Evolutionary conservation across 2,888 invertebrate genomes (phyloP), one percentile per base, ranked within the genome.

Genomic region (Caenorhabditis imperialis): DNA sequence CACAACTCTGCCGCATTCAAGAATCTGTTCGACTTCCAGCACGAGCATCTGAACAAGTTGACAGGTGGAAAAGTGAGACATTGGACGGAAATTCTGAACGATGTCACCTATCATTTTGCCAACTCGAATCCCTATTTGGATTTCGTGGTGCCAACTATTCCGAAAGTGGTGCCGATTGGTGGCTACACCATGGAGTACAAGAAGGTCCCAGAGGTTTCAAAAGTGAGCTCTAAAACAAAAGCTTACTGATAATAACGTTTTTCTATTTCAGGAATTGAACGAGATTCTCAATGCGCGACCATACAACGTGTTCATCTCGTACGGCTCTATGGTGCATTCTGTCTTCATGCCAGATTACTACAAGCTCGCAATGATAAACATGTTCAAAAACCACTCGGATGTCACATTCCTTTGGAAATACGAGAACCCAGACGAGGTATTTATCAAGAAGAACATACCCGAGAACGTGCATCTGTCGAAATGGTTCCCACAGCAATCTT

Each of bases 51-150:
- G 12, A 20, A 33, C 6, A 30, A 62, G 16, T 4, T 58, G 3
- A 69, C 58, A 27, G 40, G 51, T 16, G 74, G 62, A 18, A 63
- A 50, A 37, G 58, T 63, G 23, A 45, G 48, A 40, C 73, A 74
- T 40, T 74, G 73, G 73, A 74, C 50, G 55, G 22, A 65, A n/a
- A 71, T 77, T 25, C 42, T 71, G 1, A 38, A 55, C 1, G 62
- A 65, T 14, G 74, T 74, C 37, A 60, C 77, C 8, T 77, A 77
- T 61, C 71, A 67, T 38, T 77, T 74, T 23, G 22, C 67, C n/a
- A 77, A 77, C 25, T 57, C 74, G 1, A 67, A 77, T 23, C 77
- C 74, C 10, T 74, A 74, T 20, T 33, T 77, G 10, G 77, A 77
- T 37, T 70, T 74, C n/a, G 74, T 67, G 1, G 22, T 53, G 25